Percentiles rank a stretch among this genome's conserved stretches.
phyloP scores from a whole-genome alignment of 2,113 vertebrate species.

The Ophiodon elongatus region DNA sequence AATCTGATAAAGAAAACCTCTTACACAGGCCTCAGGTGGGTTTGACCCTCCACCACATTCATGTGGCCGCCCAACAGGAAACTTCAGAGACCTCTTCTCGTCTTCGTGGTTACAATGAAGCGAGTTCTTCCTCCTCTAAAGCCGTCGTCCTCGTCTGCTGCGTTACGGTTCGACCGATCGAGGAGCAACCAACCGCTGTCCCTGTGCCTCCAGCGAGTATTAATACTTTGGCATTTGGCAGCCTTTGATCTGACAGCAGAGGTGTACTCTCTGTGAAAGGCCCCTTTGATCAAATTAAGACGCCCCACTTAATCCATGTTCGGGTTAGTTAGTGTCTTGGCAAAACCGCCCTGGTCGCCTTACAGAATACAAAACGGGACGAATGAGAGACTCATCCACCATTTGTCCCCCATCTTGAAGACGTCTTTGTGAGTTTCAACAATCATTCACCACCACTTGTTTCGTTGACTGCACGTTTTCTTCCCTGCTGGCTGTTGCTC shows the following conservation, averaged over 20 bases:
- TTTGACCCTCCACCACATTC: background rate
- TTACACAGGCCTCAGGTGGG: slow-evolving; percentile 18
- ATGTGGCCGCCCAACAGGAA: background rate
- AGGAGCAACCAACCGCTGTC: slow-evolving; percentile 21
- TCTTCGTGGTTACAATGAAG: background rate
- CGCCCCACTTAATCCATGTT: slow-evolving; percentile 52
- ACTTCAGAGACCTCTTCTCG: background rate
- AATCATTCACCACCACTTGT: background rate
- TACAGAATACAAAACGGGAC: slow-evolving; percentile 28
- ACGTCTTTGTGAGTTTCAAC: background rate
- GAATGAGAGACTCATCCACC: background rate
- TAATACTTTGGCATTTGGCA: slow-evolving; percentile 44
- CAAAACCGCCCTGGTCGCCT: slow-evolving; percentile 22
- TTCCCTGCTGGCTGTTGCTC: background rate
- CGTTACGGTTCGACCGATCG: slow-evolving; percentile 16
- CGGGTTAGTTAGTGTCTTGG: slow-evolving; percentile 44
- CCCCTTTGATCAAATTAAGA: slow-evolving; percentile 73
- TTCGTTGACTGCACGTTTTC: background rate
- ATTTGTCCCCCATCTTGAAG: background rate
- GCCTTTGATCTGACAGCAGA: slow-evolving; percentile 64
- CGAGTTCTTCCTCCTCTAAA: background rate
- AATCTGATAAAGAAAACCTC: background rate
- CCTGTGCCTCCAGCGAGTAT: slow-evolving; percentile 28
- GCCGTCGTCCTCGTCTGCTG: background rate
- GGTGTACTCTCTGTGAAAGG: slow-evolving; percentile 57